A percentile compares a stretch with the other conserved stretches of the same genome.
phyloP scores from a whole-genome alignment of 2,888 invertebrate genomes.

The Cistogaster globosa region DNA sequence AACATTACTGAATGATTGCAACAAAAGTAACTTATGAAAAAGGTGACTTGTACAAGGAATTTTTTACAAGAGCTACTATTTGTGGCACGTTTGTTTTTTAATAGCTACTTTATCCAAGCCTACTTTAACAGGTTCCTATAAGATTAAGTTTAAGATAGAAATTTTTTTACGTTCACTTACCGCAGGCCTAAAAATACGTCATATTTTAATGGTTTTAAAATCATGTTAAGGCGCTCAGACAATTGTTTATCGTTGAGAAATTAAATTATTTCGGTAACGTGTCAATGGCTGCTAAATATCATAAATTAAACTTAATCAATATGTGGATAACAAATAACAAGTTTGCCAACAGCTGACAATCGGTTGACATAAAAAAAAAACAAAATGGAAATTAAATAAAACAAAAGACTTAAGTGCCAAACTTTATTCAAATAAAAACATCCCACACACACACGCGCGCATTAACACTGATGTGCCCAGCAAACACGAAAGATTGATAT shows the following conservation, averaged over 20 bases:
- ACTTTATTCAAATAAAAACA: conserved; percentile 70
- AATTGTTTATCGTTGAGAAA: not conserved
- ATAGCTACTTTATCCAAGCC: too few relatives aligned
- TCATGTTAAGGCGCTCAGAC: not conserved
- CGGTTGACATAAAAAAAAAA: conserved; percentile 23
- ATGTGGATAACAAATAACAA: conserved; percentile 11
- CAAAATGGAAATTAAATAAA: conserved; percentile 36
- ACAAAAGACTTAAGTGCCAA: conserved; percentile 78
- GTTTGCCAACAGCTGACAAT: conserved; percentile 4
- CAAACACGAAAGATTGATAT: not conserved
- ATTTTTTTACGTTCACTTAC: too few relatives aligned
- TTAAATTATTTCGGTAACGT: conserved; percentile 23
- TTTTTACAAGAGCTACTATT: too few relatives aligned
- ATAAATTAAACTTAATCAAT: conserved; percentile 22
- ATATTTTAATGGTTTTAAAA: too few relatives aligned
- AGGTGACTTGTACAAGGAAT: too few relatives aligned
- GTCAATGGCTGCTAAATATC: conserved; percentile 17
- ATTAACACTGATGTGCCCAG: not conserved
- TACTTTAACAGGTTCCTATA: too few relatives aligned
- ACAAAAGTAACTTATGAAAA: too few relatives aligned
- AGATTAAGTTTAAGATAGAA: too few relatives aligned
- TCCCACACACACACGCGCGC: not conserved
- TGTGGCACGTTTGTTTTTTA: too few relatives aligned
- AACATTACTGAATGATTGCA: too few relatives aligned
- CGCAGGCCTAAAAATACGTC: too few relatives aligned